These are phyloP conservation scores for Aplysia californica DNA, from an alignment of 1,140 invertebrate genomes.

Conservation along the genomic window DNA sequence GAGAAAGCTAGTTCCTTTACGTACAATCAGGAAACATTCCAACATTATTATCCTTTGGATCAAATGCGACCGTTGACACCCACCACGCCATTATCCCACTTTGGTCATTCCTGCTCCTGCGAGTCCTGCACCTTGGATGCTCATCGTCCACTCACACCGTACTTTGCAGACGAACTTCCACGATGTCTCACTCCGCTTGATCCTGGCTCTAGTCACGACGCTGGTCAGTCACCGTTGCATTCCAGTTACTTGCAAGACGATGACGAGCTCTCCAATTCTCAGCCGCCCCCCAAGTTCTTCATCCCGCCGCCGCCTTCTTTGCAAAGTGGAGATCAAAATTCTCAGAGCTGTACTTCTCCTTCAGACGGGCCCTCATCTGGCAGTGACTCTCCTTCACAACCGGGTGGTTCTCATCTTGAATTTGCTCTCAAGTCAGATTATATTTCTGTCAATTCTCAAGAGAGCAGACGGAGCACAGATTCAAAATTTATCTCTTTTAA, in stretches of 20 bases:
- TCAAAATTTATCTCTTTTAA: too few species aligned
- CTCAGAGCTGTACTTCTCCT: not conserved
- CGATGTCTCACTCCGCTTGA: conserved; percentile 23
- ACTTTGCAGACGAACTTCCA: conserved; percentile 18
- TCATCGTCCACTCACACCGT: conserved; percentile 8
- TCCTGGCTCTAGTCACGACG: conserved; percentile 5
- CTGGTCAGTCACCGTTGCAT: not conserved
- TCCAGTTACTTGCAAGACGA: not conserved
- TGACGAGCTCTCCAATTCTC: not conserved
- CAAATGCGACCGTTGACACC: not conserved
- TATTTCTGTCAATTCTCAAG: too few species aligned
- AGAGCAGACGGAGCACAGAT: too few species aligned
- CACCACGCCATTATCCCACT: not conserved
- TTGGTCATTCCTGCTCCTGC: conserved; percentile 14
- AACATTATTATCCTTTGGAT: not conserved
- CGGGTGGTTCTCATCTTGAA: too few species aligned
- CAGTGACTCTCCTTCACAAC: not conserved
- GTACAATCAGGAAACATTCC: not conserved
- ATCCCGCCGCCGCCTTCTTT: too few species aligned
- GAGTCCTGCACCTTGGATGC: conserved; percentile 16
- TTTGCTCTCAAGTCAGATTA: too few species aligned
- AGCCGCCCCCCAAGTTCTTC: too few species aligned
- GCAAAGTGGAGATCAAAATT: not conserved
- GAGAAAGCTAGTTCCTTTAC: too few species aligned
- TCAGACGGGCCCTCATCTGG: not conserved